A percentile compares a stretch with the other conserved stretches of the same genome.
Conservation (phyloP, 2,888 invertebrate species). For the Erebia palarica region DNA sequence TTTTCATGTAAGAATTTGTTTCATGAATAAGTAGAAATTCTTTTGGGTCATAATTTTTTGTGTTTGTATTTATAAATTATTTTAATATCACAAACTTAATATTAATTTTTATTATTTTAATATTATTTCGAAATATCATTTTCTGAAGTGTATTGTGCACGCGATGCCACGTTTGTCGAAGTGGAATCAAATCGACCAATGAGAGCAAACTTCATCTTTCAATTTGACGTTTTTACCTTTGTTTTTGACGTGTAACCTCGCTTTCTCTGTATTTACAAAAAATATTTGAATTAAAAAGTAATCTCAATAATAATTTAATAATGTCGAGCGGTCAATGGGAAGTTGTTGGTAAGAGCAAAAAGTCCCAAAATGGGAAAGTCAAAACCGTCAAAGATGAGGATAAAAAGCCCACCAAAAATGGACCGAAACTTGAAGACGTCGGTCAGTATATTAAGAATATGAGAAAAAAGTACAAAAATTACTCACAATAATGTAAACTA, state of each 20-base stretch:
- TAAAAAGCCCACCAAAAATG: conserved; percentile 84
- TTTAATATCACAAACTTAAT: neutral
- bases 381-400: conserved; percentile 81
- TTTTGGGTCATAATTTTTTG: neutral
- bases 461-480: conserved; percentile 19
- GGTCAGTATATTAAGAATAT: conserved; percentile 78
- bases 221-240: conserved; percentile 56
- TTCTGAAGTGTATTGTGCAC: conserved; percentile 29
- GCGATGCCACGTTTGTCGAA: conserved; percentile 73
- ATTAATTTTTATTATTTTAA: neutral
- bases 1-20: neutral
- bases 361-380: conserved; percentile 78
- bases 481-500: neutral
- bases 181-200: conserved; percentile 72
- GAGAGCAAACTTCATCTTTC: conserved; percentile 49
- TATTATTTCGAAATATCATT: conserved; percentile 4
- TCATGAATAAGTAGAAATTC: neutral
- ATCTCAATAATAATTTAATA: conserved; percentile 45
- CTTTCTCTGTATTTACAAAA: conserved; percentile 72
- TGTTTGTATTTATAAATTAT: neutral
- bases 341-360: conserved; percentile 87
- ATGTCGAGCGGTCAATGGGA: conserved; percentile 86
- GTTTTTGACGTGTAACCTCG: conserved; percentile 76
- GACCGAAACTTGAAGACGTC: conserved; percentile 88
- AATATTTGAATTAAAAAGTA: conserved; percentile 36